Conservation (phyloP, 2,888 invertebrate genomes). For the Tinea pellionella region DNA sequence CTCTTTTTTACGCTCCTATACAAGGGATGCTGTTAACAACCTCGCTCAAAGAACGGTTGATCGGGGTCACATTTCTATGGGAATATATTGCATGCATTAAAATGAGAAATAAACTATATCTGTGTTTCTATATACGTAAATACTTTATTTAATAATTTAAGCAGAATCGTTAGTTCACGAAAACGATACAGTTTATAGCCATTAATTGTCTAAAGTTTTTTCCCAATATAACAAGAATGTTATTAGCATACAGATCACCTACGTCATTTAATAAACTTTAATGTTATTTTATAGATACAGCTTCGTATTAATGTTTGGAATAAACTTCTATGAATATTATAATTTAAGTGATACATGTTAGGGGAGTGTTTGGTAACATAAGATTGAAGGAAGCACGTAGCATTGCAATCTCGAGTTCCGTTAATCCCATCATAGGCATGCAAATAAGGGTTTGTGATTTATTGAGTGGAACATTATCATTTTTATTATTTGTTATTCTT, state of each 20-base stretch:
- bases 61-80: slow-evolving; percentile 64
- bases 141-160: neutral
- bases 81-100: slow-evolving; percentile 43
- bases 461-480: slow-evolving; percentile 71
- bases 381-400: slow-evolving; percentile 4
- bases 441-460: slow-evolving; percentile 69
- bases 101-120: neutral
- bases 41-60: slow-evolving; percentile 61
- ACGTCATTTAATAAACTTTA: slow-evolving; percentile 1
- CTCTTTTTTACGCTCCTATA: slow-evolving; percentile 46
- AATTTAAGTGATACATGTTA: neutral
- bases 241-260: neutral
- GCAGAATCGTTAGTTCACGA: neutral
- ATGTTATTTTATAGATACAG: neutral
- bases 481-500: slow-evolving; percentile 72
- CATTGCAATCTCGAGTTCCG: neutral
- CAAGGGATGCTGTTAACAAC: slow-evolving; percentile 68
- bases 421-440: slow-evolving; percentile 50
- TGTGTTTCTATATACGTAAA: neutral
- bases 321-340: neutral
- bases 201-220: neutral
- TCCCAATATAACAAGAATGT: neutral
- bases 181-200: neutral
- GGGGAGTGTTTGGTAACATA: neutral
- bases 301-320: neutral